A percentile compares a stretch with the other conserved stretches of the same genome.
Evolutionary conservation across 2,888 invertebrate genomes (phyloP).

Genomic region (Latrodectus hesperus): DNA sequence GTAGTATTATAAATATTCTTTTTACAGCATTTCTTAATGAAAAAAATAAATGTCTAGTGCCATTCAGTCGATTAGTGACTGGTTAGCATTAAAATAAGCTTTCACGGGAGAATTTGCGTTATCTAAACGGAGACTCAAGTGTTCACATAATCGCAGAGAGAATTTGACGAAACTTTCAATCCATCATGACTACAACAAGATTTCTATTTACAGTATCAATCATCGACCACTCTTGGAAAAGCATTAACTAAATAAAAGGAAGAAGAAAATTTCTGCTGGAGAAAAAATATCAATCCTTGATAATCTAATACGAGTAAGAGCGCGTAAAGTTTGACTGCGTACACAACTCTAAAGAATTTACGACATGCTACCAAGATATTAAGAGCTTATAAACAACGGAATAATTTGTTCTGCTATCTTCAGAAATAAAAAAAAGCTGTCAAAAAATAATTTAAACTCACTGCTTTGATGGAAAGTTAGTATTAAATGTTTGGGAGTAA

Average conservation of each 20-base stretch:
- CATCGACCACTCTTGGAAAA: constrained; percentile 8
- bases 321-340: constrained; percentile 16
- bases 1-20: too few relatives aligned
- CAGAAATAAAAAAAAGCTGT: neutral
- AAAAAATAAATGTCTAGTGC: too few relatives aligned
- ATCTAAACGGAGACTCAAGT: neutral
- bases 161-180: constrained; percentile 22
- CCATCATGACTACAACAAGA: constrained; percentile 47
- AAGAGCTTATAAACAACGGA: constrained; percentile 1
- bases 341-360: neutral
- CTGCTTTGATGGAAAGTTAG: neutral
- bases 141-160: neutral
- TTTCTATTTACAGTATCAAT: constrained; percentile 32
- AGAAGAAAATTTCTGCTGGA: neutral
- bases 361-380: constrained; percentile 5
- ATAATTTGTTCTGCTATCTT: neutral
- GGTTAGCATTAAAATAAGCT: neutral
- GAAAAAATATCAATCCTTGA: constrained; percentile 24
- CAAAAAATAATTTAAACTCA: neutral
- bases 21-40: too few relatives aligned
- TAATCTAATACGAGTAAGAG: constrained; percentile 19
- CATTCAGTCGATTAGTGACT: too few relatives aligned
- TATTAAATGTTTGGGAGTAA: too few relatives aligned
- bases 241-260: neutral
- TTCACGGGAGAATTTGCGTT: neutral